Evolutionary conservation across 1,140 invertebrate species (phyloP).

Genomic region (Tetramorium parvispinum): DNA sequence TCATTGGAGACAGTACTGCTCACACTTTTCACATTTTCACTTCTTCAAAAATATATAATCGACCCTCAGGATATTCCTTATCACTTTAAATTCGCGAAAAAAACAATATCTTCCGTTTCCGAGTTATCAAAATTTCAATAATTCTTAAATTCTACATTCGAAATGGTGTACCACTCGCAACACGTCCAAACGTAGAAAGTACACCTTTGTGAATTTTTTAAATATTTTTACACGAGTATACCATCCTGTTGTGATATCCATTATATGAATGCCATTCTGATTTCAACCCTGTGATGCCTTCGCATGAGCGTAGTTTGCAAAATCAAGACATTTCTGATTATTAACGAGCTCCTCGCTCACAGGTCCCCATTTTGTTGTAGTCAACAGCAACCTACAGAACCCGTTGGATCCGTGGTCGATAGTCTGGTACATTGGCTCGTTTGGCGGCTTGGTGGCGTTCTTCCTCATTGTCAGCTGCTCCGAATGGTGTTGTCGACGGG

Average conservation of each 20-base stretch:
- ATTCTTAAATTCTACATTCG: neutral
- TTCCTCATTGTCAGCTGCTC: conserved; percentile 88
- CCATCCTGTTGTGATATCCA: neutral
- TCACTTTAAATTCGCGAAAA: neutral
- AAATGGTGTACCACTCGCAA: neutral
- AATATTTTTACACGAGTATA: neutral
- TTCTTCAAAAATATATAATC: too few relatives aligned
- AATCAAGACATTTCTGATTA: conserved; percentile 15
- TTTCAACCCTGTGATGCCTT: neutral
- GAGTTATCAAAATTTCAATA: neutral
- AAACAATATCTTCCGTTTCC: neutral
- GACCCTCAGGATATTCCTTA: neutral
- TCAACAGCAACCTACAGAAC: conserved; percentile 73
- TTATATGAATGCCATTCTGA: neutral
- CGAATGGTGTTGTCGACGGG: conserved; percentile 86
- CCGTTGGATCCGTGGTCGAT: conserved; percentile 87
- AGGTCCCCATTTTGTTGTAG: conserved; percentile 73
- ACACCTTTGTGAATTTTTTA: neutral
- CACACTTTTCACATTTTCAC: too few relatives aligned
- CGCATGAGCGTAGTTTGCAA: neutral
- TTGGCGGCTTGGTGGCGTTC: conserved; percentile 87
- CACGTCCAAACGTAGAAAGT: neutral
- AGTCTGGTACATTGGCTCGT: conserved; percentile 88
- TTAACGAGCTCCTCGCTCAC: conserved; percentile 45
- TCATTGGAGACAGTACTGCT: too few relatives aligned